A percentile compares a stretch with the other conserved stretches of the same genome.
Conservation (phyloP, 2,797 vertebrate genomes). For the Coccyzus lansbergi region DNA sequence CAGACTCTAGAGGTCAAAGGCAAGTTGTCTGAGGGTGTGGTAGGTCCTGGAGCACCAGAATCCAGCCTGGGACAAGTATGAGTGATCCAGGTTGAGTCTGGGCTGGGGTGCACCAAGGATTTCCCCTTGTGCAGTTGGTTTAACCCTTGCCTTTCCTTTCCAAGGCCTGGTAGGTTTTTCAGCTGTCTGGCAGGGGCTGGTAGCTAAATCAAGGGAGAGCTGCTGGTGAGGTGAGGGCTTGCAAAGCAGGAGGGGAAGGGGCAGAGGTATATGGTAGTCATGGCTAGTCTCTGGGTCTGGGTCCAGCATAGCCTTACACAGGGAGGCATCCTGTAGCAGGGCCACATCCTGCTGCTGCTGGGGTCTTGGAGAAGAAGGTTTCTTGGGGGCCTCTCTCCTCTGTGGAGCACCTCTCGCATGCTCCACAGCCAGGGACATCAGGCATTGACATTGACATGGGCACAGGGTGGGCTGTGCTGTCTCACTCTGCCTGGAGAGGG, state of each 20-base stretch:
- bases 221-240: neutral
- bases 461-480: neutral
- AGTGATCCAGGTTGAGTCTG: neutral
- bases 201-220: neutral
- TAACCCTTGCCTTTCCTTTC: neutral
- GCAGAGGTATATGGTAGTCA: neutral
- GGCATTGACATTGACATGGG: neutral
- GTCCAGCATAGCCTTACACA: neutral
- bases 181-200: neutral
- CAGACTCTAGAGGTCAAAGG: neutral
- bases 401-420: neutral
- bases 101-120: neutral
- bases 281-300: neutral
- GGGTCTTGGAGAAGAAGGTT: neutral
- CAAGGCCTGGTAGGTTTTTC: neutral
- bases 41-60: neutral
- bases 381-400: neutral
- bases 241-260: neutral
- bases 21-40: neutral
- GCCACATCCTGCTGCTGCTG: neutral
- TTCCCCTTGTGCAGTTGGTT: neutral
- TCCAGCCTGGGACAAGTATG: neutral
- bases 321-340: neutral
- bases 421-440: neutral
- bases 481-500: neutral